Evolutionary conservation across 2,888 invertebrate species (phyloP), one percentile per base, ranked within the genome.

Genomic region (Himalopsyche anomala): DNA sequence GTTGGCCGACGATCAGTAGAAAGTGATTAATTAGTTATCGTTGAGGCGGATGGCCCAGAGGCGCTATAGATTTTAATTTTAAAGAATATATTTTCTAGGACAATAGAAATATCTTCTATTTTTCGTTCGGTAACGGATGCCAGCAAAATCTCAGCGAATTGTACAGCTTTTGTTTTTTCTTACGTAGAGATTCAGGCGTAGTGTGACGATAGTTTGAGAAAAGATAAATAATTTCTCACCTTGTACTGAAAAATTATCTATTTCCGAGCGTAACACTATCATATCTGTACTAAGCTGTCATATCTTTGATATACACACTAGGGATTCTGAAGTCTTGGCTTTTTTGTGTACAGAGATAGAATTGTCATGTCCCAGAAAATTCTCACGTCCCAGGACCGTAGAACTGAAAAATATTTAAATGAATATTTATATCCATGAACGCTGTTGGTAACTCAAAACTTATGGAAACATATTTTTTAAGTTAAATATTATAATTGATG

Each of bases 1-100:
- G 19, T 19, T 62, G 62, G 62, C 62, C 19, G 19, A 62, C 62
- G 62, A 62, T 62, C 62, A 62, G 0, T 62, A 62, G 28, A 62
- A 62, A 62, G 62, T 62, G 62, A 62, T 62, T 62, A 62, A 62
- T 62, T 62, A 62, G 28, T 11, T 19, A 62, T 62, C 28, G 62
- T 19, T 11, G 62, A 28, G 28, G 19, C 62, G n/a, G 62, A 62
- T 19, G 19, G 28, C 11, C n/a, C 19, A 62, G 19, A n/a, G 62
- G 62, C 62, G 62, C 62, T 62, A 19, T 62, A 19, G n/a, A 62
- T 62, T 62, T n/a, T 19, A 19, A 19, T 62, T 62, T 28, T 62
- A 62, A 62, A 19, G 28, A 62, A 62, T 4, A 62, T 5, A 28
- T 62, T 62, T 62, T 62, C 62, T 62, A 28, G 62, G 62, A 19